phyloP scores from a whole-genome alignment of 2,113 vertebrate species.

The Xyliphius kryptos region DNA sequence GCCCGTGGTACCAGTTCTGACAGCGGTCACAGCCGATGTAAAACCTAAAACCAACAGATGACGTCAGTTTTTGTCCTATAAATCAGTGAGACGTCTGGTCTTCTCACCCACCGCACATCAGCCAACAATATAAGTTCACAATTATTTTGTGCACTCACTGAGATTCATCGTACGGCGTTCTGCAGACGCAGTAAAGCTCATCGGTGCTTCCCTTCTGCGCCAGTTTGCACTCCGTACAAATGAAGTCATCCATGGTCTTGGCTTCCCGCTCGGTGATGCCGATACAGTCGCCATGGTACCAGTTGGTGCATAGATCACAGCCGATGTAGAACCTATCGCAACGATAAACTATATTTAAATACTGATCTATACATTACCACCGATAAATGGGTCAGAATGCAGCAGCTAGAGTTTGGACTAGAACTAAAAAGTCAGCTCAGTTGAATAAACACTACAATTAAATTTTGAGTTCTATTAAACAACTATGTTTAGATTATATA shows the following conservation, averaged over 20 bases:
- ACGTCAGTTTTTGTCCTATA: neutral
- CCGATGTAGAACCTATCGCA: constrained; percentile 98
- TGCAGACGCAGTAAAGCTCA: constrained; percentile 72
- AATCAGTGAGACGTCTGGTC: neutral
- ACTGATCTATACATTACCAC: no score
- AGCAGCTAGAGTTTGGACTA: neutral
- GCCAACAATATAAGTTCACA: no score
- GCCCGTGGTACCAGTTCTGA: constrained; percentile 98
- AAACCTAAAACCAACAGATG: constrained; percentile 67
- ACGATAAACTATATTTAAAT: no score
- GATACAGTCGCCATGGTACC: constrained; percentile 97
- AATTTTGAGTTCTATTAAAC: no score
- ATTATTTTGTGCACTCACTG: no score
- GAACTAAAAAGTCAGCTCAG: no score
- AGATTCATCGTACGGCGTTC: constrained; percentile 68
- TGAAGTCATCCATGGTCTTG: constrained; percentile 99
- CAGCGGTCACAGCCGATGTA: constrained; percentile 98
- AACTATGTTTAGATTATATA: no score
- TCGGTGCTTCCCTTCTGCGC: constrained; percentile 93
- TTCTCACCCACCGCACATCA: neutral
- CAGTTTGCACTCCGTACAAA: constrained; percentile 95
- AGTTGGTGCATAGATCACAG: constrained; percentile 99
- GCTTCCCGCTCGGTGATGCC: constrained; percentile 98
- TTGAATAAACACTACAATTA: no score
- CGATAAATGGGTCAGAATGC: no score